Evolutionary conservation across 2,113 vertebrate genomes (phyloP), one percentile per base, ranked within the genome.

Genomic region (Tetrao urogallus): DNA sequence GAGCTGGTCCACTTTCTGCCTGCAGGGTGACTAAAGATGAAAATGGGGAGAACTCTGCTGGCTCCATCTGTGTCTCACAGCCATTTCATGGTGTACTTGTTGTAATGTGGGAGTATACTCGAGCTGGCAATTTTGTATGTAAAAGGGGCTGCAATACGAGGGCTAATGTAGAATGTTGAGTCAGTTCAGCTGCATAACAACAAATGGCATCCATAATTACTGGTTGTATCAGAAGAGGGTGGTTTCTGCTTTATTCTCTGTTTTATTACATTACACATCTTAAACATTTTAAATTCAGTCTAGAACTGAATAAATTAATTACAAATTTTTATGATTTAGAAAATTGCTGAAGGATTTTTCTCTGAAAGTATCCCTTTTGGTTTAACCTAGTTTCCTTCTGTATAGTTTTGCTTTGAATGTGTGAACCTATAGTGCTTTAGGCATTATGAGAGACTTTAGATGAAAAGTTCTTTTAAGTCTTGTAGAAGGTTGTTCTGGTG

Each of bases 41-140:
- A 88, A 90, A 80, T 82, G 83, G 84, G 32, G 75, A 58, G 82
- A 92, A 78, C 91, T 95, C 84, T 94, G 79, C 93, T 94, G 94
- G 93, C 72, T 86, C 93, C 93, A 92, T 95, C 94, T 97, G 95
- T 93, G 95, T 85, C 90, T 95, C 93, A 82, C 80, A 93, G 92
- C 90, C 95, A 92, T 92, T 95, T 96, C 86, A 87, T 90, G 93
- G 92, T 56, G 1, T 83, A 83, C 90, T 95, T 9, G 2, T 56
- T 85, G 89, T 82, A 43, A 79, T 75, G 96, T 96, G 88, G 96
- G 95, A 95, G 93, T 94, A 92, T n/a, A 63, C 75, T 89, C 71
- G 89, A 94, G 93, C 89, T 96, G 93, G 90, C 61, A 67, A 28
- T 91, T 95, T 84, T 80, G 58, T 57, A 2, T 91, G 65, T 71